These are phyloP conservation scores for Mizuhopecten yessoensis DNA, from an alignment of 1,140 invertebrate genomes.

Conservation along the genomic window DNA sequence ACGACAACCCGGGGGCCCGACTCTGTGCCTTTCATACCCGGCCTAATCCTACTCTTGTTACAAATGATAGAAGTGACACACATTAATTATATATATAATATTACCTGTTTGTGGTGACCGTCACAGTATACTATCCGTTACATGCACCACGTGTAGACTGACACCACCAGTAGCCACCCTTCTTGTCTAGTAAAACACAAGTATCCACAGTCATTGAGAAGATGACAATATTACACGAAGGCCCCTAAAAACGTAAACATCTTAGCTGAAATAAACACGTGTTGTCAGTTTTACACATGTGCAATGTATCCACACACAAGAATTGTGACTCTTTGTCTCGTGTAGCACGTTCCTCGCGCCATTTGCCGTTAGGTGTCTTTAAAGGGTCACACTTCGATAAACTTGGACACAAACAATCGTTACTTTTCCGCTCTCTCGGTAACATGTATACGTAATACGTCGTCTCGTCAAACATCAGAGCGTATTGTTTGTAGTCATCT, in stretches of 20 bases:
- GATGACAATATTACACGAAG: neutral
- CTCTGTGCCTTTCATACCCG: too few species aligned
- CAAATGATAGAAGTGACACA: too few species aligned
- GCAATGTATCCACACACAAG: conserved; percentile 18
- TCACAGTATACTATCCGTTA: neutral
- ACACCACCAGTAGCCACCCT: neutral
- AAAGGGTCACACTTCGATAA: neutral
- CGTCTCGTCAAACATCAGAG: neutral
- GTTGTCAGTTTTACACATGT: neutral
- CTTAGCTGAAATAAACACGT: neutral
- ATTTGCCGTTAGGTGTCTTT: neutral
- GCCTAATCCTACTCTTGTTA: too few species aligned
- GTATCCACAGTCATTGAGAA: neutral
- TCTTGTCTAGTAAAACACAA: neutral
- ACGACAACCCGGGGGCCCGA: too few species aligned
- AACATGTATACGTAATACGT: neutral
- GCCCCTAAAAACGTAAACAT: neutral
- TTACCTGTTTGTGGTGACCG: neutral
- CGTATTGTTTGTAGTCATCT: neutral
- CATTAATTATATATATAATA: neutral
- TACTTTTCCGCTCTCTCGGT: neutral
- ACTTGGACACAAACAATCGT: neutral
- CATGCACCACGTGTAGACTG: neutral
- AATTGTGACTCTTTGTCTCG: neutral
- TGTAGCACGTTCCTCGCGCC: neutral